A percentile compares a stretch with the other conserved stretches of the same genome.
These are phyloP conservation scores for Dendronephthya gigantea DNA, from an alignment of 64 coral and sea anemone species.

Conservation along the genomic window DNA sequence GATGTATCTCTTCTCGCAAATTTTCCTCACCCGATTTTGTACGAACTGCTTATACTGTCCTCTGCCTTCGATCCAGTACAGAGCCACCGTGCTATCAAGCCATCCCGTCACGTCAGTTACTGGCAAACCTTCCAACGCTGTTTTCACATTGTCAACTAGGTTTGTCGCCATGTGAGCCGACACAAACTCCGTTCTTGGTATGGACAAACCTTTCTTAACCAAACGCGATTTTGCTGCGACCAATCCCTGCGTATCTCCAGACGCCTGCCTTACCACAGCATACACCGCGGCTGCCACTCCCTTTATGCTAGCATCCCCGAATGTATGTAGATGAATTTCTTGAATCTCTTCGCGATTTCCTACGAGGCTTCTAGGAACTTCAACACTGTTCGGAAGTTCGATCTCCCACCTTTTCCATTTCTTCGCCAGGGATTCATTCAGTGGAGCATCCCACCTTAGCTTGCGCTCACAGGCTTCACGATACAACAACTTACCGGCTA, in stretches of 20 bases:
- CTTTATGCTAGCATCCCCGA: background rate
- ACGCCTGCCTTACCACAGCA: background rate
- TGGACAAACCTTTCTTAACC: background rate
- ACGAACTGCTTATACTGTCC: too few species aligned
- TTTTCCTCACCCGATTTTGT: too few species aligned
- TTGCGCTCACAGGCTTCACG: background rate
- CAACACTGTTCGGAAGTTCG: background rate
- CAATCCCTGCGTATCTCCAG: background rate
- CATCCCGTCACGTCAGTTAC: too few species aligned
- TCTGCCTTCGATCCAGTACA: too few species aligned
- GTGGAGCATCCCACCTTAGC: background rate
- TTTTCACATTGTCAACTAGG: too few species aligned
- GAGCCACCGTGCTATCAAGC: too few species aligned
- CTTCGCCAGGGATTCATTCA: background rate
- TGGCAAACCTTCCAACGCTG: too few species aligned
- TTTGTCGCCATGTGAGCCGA: background rate
- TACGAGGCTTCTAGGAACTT: background rate
- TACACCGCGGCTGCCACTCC: background rate
- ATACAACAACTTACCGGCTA: background rate
- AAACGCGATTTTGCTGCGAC: background rate
- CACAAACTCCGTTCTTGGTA: background rate
- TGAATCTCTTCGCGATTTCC: background rate
- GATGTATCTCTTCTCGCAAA: too few species aligned
- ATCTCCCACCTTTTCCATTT: background rate
- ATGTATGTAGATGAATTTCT: background rate